Percentiles rank a stretch among this genome's conserved stretches.
These are phyloP conservation scores for Caenorhabditis japonica DNA, from an alignment of 2,888 invertebrate species.

Conservation along the genomic window DNA sequence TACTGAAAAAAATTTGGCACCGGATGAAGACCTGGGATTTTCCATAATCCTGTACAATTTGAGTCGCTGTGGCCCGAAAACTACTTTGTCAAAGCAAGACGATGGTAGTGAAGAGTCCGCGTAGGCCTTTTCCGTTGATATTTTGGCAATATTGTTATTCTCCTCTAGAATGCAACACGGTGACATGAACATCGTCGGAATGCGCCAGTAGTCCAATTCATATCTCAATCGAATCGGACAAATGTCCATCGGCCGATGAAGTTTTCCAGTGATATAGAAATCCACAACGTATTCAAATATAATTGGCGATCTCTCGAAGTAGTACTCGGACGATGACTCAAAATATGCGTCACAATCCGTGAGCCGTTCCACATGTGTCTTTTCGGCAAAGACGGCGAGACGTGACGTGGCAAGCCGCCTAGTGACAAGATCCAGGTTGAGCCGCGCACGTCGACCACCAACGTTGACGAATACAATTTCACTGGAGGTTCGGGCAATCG, in stretches of 20 bases:
- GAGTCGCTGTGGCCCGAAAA: constrained; percentile 46
- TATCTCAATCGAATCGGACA: constrained; percentile 74
- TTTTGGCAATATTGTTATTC: constrained; percentile 57
- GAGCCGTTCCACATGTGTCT: constrained; percentile 65
- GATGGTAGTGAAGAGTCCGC: constrained; percentile 63
- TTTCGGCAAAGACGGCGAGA: constrained; percentile 65
- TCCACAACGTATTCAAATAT: constrained; percentile 75
- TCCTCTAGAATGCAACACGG: constrained; percentile 66
- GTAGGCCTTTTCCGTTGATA: constrained; percentile 53
- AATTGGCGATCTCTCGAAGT: constrained; percentile 73
- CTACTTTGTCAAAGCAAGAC: constrained; percentile 70
- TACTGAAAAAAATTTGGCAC: constrained; percentile 73
- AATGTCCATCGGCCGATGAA: constrained; percentile 75
- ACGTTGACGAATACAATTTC: constrained; percentile 42
- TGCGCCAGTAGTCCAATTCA: constrained; percentile 75
- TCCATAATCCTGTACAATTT: constrained; percentile 67
- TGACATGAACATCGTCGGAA: constrained; percentile 62
- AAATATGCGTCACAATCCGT: constrained; percentile 75
- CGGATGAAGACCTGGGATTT: constrained; percentile 70
- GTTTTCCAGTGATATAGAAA: constrained; percentile 70
- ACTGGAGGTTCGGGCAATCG: constrained; percentile 6
- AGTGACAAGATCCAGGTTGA: constrained; percentile 35
- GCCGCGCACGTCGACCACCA: constrained; percentile 45
- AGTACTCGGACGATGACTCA: constrained; percentile 72
- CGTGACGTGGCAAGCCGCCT: constrained; percentile 63